These are phyloP conservation scores for Neelides folsomi DNA, from an alignment of 2,888 invertebrate species.

Conservation along the genomic window DNA sequence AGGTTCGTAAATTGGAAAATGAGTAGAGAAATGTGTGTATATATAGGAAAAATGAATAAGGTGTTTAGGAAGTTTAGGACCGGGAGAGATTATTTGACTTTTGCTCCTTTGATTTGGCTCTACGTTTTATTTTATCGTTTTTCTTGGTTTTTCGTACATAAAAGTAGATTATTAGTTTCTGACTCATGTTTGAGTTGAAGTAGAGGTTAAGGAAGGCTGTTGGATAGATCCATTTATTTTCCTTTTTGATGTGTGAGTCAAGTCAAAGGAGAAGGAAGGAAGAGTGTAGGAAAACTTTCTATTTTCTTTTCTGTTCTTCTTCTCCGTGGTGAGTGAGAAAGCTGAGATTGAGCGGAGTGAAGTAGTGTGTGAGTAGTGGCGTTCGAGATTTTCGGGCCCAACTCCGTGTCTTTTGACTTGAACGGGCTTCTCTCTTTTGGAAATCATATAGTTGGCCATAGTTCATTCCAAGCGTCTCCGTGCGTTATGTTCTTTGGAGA, in stretches of 20 bases:
- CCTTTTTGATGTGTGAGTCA: slow-evolving; percentile 19
- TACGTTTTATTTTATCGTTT: too few species aligned
- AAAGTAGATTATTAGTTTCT: too few species aligned
- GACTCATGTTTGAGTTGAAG: slow-evolving; percentile 1
- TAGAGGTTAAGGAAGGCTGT: slow-evolving; percentile 6
- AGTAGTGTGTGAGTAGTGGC: not conserved
- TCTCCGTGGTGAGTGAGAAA: slow-evolving; percentile 4
- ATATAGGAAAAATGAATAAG: too few species aligned
- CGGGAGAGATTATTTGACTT: too few species aligned
- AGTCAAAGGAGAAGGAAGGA: slow-evolving; percentile 5
- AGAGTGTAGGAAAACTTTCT: slow-evolving; percentile 11
- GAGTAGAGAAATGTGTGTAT: too few species aligned
- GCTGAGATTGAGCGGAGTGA: not conserved
- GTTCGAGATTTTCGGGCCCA: not conserved
- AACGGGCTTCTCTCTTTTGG: not conserved
- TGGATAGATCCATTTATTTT: slow-evolving; percentile 19
- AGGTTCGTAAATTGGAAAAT: too few species aligned
- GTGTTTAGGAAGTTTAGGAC: too few species aligned
- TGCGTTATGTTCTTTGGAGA: too few species aligned
- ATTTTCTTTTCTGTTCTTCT: slow-evolving; percentile 15
- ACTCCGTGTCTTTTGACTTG: not conserved
- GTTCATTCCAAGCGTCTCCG: too few species aligned
- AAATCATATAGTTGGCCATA: too few species aligned
- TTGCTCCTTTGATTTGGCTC: too few species aligned
- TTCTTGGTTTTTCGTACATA: too few species aligned